phyloP scores from a whole-genome alignment of 2,888 invertebrate species.

The Autographa pulchrina region DNA sequence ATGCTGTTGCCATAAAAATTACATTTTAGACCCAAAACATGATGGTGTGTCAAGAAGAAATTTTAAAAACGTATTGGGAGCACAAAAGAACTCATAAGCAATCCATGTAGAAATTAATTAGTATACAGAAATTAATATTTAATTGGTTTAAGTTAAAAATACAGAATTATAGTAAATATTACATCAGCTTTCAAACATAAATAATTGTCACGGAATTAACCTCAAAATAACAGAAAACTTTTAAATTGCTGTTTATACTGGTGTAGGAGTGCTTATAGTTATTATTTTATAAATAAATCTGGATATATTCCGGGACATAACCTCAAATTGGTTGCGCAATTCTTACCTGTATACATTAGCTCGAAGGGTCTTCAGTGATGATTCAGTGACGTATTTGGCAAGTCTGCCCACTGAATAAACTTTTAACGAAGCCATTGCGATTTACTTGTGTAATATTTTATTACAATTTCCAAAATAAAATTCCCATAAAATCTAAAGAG shows the following conservation, averaged over 20 bases:
- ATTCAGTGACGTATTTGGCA: constrained; percentile 84
- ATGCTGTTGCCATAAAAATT: neutral
- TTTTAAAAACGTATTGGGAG: neutral
- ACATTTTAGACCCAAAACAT: neutral
- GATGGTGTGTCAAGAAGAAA: neutral
- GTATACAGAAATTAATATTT: neutral
- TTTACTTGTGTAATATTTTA: constrained; percentile 55
- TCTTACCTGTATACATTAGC: constrained; percentile 84
- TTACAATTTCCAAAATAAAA: constrained; percentile 47
- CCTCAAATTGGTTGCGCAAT: constrained; percentile 81
- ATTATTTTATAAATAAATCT: constrained; percentile 32
- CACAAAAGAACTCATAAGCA: neutral
- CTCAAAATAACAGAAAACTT: neutral
- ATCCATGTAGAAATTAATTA: no score
- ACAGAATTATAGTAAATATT: constrained; percentile 15
- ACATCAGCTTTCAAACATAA: constrained; percentile 42
- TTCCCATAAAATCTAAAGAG: constrained; percentile 59
- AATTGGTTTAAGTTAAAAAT: neutral
- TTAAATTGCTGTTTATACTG: neutral
- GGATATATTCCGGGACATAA: constrained; percentile 66
- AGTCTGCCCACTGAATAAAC: constrained; percentile 85
- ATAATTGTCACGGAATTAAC: no score
- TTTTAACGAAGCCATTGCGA: constrained; percentile 86
- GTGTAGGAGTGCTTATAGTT: neutral
- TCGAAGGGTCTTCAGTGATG: constrained; percentile 80